Base-by-base conservation (phyloP, 92 coral and sea anemone species). In the Pocillopora meandrina region DNA sequence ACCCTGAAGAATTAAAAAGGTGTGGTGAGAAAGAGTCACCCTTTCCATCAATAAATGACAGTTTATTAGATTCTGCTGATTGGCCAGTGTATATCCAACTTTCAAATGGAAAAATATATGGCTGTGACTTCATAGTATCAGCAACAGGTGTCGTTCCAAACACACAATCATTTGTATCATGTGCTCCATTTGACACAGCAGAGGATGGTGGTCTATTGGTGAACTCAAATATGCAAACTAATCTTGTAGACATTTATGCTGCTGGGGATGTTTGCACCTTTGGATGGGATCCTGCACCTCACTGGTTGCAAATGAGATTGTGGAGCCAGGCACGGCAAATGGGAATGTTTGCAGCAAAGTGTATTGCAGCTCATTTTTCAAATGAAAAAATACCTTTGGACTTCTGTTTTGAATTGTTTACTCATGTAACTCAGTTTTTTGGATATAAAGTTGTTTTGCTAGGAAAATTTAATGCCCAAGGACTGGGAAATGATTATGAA, bases 281-380 rank as follows among this genome's bases (percentile, higher is more conserved):
- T 35, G 76, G 97, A 56, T 96, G 99, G 99, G 83, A 94, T 31
- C 95, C 97, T 13, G 91, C 99, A 0, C 92, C 92, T 49, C 80
- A 86, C 62, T 96, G 99, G 99, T 93, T 94, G 67, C 99, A 96
- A 78, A 96, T 96, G 98, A 89, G 98, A 72, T 87, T 96, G 14
- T 96, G 99, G 99, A 96, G 87, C n/a, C 99, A 96, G 71, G 99
- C 98, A 47, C 86, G 95, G 36, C 97, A 90, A 74, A 96, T 96
- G 99, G 99, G 99, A 23, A 85, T 95, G 42, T 96, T 92, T 87
- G 95, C 98, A 3, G 99, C 99, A 10, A 89, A 87, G 79, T 96
- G 97, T 64, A 96, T 96, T 96, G 60, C 71, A 5, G 81, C 91
- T 7, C 93, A 94, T 74, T 80, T 84, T 6, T 78, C 78, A 42